phyloP scores from a whole-genome alignment of 2,888 invertebrate genomes.

The Sinohyriopsis cumingii region DNA sequence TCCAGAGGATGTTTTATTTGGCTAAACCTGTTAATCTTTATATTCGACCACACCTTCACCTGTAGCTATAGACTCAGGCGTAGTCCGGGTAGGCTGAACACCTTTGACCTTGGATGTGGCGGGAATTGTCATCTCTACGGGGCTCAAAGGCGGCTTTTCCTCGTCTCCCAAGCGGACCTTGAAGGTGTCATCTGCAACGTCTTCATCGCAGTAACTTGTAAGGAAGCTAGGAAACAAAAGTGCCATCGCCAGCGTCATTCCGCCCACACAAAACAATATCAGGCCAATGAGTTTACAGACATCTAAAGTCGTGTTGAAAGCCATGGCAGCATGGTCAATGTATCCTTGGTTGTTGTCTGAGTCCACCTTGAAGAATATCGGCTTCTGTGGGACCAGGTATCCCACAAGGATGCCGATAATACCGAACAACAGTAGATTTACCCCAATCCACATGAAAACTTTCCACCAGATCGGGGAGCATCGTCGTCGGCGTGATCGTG shows the following conservation, averaged over 20 bases:
- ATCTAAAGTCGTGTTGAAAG: conserved; percentile 73
- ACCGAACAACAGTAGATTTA: conserved; percentile 73
- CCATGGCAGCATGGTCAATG: conserved; percentile 71
- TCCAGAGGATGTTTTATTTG: not conserved
- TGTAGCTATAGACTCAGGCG: conserved; percentile 54
- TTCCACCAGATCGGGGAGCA: conserved; percentile 72
- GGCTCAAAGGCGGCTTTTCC: conserved; percentile 56
- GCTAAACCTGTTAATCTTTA: conserved; percentile 16
- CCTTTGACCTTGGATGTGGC: conserved; percentile 66
- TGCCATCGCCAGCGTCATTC: conserved; percentile 72
- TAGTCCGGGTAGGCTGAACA: conserved; percentile 68
- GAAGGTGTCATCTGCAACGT: conserved; percentile 55
- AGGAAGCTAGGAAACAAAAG: conserved; percentile 74
- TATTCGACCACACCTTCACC: conserved; percentile 48
- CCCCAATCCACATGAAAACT: conserved; percentile 73
- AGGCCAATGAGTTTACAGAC: conserved; percentile 74
- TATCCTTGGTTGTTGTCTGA: conserved; percentile 62
- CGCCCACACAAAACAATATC: conserved; percentile 74
- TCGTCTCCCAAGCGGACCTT: conserved; percentile 54
- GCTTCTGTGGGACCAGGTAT: conserved; percentile 72
- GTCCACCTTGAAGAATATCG: conserved; percentile 65
- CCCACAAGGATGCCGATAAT: conserved; percentile 74
- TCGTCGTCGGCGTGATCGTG: conserved; percentile 54
- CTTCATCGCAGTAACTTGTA: conserved; percentile 70
- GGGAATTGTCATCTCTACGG: conserved; percentile 68